Conservation (phyloP, 2,888 invertebrate species). For the Nomada fabriciana region DNA sequence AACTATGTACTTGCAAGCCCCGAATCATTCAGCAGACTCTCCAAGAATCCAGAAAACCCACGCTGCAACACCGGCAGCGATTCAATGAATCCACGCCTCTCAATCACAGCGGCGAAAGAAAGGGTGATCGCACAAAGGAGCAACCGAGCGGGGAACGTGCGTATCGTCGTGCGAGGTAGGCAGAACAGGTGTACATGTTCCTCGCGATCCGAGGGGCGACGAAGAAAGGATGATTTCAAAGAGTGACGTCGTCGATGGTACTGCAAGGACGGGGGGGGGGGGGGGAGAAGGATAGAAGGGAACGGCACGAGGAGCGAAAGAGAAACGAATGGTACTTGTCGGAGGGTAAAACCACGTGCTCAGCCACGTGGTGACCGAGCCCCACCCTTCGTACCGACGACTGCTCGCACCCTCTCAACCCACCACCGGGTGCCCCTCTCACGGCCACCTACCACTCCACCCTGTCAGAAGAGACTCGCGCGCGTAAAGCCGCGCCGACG, state of each 20-base stretch:
- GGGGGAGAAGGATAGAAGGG: background rate
- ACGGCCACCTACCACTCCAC: conserved; percentile 70
- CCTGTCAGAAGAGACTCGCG: conserved; percentile 63
- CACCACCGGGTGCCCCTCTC: conserved; percentile 60
- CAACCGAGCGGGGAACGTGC: background rate
- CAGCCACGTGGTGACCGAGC: conserved; percentile 82
- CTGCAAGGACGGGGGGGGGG: background rate
- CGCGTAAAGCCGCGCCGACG: conserved; percentile 78
- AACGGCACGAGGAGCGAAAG: conserved; percentile 35
- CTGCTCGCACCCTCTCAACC: conserved; percentile 71
- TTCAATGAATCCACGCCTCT: conserved; percentile 7
- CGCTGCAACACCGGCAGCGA: background rate
- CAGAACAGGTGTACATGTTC: conserved; percentile 22
- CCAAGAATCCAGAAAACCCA: background rate
- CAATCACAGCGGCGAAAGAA: conserved; percentile 10
- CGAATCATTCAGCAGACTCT: too few species aligned
- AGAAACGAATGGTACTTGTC: conserved; percentile 63
- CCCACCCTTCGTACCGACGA: conserved; percentile 65
- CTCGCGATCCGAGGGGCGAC: background rate
- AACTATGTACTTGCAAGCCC: too few species aligned
- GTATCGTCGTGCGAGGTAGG: conserved; percentile 3
- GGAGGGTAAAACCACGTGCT: conserved; percentile 81
- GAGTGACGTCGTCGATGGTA: conserved; percentile 22
- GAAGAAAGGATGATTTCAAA: conserved; percentile 9
- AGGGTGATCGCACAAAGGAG: conserved; percentile 23